Evolutionary conservation across 2,888 invertebrate species (phyloP), one percentile per base, ranked within the genome.

Genomic region (Saturnia japonica): DNA sequence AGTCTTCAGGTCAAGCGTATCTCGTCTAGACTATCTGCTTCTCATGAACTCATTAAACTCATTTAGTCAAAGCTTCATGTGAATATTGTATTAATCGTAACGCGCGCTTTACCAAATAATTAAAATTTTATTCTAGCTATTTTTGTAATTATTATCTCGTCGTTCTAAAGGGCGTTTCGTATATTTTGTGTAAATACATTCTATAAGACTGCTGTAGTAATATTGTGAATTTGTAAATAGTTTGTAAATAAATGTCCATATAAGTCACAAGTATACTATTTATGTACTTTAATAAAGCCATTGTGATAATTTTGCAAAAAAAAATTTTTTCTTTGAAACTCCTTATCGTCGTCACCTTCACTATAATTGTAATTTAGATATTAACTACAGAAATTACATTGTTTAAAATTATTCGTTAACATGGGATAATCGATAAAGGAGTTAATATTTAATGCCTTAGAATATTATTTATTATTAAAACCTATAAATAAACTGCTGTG

Each of bases 251-350:
- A 82, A 87, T 93, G 93, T 93, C 89, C 89, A 93, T 91, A 89
- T 89, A 93, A 93, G 92, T 93, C 92, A 92, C 91, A 82, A 91
- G 92, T 93, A 93, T 93, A 94, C 93, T 93, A 93, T 93, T 94
- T 94, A 94, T 94, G 93, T 94, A 94, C 89, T 93, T 93, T 93
- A 93, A 94, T 93, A 94, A 94, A 94, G 93, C 92, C 92, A 94
- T 94, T 94, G 94, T 94, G 94, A 94, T 94, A 93, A 93, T 92
- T 93, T 93, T 93, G 91, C 91, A 93, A 87, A 88, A 74, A 75
- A 76, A 76, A n/a, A n/a, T n/a, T 76, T 81, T 87, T 88, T 86
- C 82, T 85, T 88, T 90, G 83, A 77, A 28, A 68, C 70, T 68
- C 76, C 54, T 72, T 22, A 11, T 60, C 28, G 9, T 60, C 28